A percentile compares a stretch with the other conserved stretches of the same genome.
phyloP scores from a whole-genome alignment of 2,888 invertebrate genomes.

The Heteromyza rotundicornis region DNA sequence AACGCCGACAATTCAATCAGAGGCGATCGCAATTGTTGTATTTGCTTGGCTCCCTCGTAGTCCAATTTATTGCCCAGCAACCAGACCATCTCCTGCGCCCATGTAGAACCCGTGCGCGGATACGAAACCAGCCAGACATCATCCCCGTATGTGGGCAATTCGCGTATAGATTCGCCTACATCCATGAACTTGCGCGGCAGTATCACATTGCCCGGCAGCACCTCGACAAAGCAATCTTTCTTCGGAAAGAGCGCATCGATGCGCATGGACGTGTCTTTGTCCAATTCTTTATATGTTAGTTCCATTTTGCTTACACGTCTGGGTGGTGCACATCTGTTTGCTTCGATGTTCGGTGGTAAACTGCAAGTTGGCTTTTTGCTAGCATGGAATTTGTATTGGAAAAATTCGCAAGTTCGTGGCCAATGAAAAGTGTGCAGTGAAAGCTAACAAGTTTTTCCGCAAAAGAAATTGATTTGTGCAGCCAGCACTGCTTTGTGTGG shows the following conservation, averaged over 20 bases:
- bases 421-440: slow-evolving; percentile 37
- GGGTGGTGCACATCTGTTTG: slow-evolving; percentile 23
- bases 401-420: not conserved
- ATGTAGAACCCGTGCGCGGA: slow-evolving; percentile 91
- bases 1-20: slow-evolving; percentile 75
- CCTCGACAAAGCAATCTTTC: slow-evolving; percentile 74
- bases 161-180: slow-evolving; percentile 73
- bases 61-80: slow-evolving; percentile 82
- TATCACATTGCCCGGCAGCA: slow-evolving; percentile 74
- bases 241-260: slow-evolving; percentile 74
- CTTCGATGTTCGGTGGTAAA: slow-evolving; percentile 29
- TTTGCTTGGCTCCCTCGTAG: slow-evolving; percentile 73
- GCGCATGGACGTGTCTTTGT: slow-evolving; percentile 67
- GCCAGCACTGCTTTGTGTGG: too few species aligned
- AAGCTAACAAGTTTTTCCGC: slow-evolving; percentile 45
- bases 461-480: too few species aligned
- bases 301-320: slow-evolving; percentile 36
- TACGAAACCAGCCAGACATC: slow-evolving; percentile 89
- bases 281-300: slow-evolving; percentile 66
- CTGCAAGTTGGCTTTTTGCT: slow-evolving; percentile 21
- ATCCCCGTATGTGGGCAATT: slow-evolving; percentile 74
- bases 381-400: not conserved
- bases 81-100: slow-evolving; percentile 95
- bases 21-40: slow-evolving; percentile 68
- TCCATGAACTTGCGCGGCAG: slow-evolving; percentile 74